Conservation (phyloP, 1,140 invertebrate genomes). For the Trialeurodes vaporariorum region DNA sequence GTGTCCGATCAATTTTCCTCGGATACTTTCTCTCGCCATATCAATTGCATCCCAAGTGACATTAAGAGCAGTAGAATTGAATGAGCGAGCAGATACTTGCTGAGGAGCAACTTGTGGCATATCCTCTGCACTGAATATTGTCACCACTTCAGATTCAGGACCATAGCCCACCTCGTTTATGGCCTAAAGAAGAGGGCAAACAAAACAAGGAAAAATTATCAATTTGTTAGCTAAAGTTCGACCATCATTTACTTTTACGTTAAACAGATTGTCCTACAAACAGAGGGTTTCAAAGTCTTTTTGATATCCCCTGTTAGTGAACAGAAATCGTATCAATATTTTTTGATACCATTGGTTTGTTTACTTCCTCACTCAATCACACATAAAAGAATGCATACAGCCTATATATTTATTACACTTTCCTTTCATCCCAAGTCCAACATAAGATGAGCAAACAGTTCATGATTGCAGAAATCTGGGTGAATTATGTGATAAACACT, state of each 20-base stretch:
- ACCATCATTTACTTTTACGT: neutral
- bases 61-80: conserved; percentile 83
- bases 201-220: conserved; percentile 11
- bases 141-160: conserved; percentile 60
- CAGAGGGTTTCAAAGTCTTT: too few species aligned
- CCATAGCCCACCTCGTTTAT: conserved; percentile 72
- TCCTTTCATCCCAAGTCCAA: too few species aligned
- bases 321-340: too few species aligned
- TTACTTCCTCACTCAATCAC: too few species aligned
- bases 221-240: conserved; percentile 5
- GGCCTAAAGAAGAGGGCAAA: conserved; percentile 40
- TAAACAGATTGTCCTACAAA: neutral
- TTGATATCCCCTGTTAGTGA: too few species aligned
- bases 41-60: conserved; percentile 85
- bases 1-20: conserved; percentile 84
- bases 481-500: too few species aligned
- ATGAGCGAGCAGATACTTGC: conserved; percentile 57
- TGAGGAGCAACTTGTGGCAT: conserved; percentile 87
- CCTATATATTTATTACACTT: too few species aligned
- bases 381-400: too few species aligned
- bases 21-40: conserved; percentile 66
- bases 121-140: conserved; percentile 86
- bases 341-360: too few species aligned
- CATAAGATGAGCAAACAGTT: too few species aligned
- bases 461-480: too few species aligned